These are phyloP conservation scores for Agapornis canus DNA, from an alignment of 2,797 vertebrate genomes.

Conservation along the genomic window DNA sequence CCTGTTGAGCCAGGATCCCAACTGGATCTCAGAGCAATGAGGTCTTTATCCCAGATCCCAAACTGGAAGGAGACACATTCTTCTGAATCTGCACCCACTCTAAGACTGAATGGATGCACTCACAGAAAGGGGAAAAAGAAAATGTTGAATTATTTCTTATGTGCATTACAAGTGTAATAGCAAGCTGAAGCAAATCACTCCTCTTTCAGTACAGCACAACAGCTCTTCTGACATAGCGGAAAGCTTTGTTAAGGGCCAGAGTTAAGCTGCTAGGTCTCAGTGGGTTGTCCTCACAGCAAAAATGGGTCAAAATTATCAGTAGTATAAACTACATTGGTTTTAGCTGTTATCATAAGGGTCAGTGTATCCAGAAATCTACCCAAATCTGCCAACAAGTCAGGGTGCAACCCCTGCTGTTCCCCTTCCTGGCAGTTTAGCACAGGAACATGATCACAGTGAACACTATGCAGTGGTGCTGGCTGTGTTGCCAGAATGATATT, in stretches of 20 bases:
- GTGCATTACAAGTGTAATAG: neutral
- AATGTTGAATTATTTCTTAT: neutral
- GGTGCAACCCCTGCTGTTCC: neutral
- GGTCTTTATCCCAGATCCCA: neutral
- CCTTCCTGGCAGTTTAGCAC: neutral
- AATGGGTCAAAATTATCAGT: neutral
- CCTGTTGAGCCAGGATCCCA: neutral
- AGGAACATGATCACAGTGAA: neutral
- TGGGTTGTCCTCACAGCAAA: neutral
- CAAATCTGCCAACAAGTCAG: neutral
- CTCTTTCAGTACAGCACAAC: neutral
- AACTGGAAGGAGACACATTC: neutral
- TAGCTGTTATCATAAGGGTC: neutral
- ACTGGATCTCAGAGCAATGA: neutral
- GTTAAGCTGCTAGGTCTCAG: neutral
- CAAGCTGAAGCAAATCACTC: neutral
- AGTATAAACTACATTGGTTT: neutral
- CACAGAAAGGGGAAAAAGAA: neutral
- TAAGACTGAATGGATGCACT: neutral
- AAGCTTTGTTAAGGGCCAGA: neutral
- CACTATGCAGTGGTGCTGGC: neutral
- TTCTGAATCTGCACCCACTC: neutral
- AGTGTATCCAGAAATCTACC: neutral
- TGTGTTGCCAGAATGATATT: neutral
- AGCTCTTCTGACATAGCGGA: neutral